Evolutionary conservation across 2,113 vertebrate genomes (phyloP).

Genomic region (Ochotona curzoniae): DNA sequence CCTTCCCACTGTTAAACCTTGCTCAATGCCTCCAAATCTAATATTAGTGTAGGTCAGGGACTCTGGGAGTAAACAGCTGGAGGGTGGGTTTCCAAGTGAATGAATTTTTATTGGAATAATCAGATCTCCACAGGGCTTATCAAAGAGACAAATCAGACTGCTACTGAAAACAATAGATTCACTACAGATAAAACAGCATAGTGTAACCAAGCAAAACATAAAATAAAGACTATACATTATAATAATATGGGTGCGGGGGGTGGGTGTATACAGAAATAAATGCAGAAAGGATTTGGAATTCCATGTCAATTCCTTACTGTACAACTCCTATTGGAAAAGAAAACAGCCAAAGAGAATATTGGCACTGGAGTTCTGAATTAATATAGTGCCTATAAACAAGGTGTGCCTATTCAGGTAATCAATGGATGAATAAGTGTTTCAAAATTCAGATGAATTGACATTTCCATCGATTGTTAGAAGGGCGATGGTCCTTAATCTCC

Average conservation of each 20-base stretch:
- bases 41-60: conserved; percentile 85
- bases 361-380: conserved; percentile 86
- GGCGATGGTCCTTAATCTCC: conserved; percentile 94
- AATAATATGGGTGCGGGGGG: background rate
- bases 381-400: conserved; percentile 89
- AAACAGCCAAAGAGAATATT: conserved; percentile 74
- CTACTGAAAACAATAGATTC: conserved; percentile 88
- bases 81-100: conserved; percentile 89
- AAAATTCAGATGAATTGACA: conserved; percentile 93
- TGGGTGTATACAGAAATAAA: background rate
- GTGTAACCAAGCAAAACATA: conserved; percentile 68
- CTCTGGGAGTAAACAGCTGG: conserved; percentile 91
- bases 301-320: conserved; percentile 13
- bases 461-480: conserved; percentile 91
- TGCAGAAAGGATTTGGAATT: conserved; percentile 49
- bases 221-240: conserved; percentile 53
- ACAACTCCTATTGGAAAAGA: conserved; percentile 73
- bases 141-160: conserved; percentile 87
- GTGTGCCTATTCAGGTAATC: conserved; percentile 87
- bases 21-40: conserved; percentile 83
- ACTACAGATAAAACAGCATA: conserved; percentile 75
- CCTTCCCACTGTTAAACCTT: conserved; percentile 82
- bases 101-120: conserved; percentile 92
- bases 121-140: conserved; percentile 89
- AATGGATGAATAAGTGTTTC: conserved; percentile 90